Evolutionary conservation across 2,888 invertebrate genomes (phyloP), one percentile per base, ranked within the genome.

Genomic region (Trichopoda pennipes): DNA sequence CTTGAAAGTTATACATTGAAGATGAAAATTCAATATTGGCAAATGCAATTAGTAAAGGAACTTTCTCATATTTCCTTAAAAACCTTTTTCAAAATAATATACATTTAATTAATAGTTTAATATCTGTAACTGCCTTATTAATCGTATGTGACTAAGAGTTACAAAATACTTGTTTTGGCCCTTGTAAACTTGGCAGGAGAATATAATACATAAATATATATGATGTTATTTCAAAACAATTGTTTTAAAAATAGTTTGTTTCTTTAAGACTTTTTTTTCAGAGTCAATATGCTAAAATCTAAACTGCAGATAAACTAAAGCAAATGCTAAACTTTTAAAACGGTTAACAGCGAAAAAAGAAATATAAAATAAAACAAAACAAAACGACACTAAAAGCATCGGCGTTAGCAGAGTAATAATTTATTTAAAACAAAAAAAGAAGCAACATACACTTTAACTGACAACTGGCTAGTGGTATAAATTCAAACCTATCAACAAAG

Each of bases 291-390:
- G 79, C 72, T 76, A 79, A 78, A 77, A 77, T 66, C 74, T 69
- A 56, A 81, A 66, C 78, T 44, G 47, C 47, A 49, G 78, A 74
- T 81, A 66, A 78, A 75, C 66, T 64, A 51, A 78, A 70, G 81
- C 74, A 82, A 82, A 82, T 82, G 78, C 72, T 79, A 82, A 82
- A 75, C 75, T 55, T 68, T 68, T 58, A 68, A 49, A 19, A 56
- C 44, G 14, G 17, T 70, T 51, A 42, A 70, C 9, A 2, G 74
- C 49, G 38, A 47, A 19, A 61, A 53, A 23, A 28, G 28, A 28
- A 7, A 8, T 8, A 28, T 7, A 28, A 28, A 7, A 8, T 8
- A 28, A 28, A 28, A 28, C 2, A 28, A 28, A 3, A 28, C 28
- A 28, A 28, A 32, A 3, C 47, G 35, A 47, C 9, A 23, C 7